Percentiles rank a stretch among this genome's conserved stretches.
Evolutionary conservation across 1,140 invertebrate genomes (phyloP).

Genomic region (Streblospio benedicti): DNA sequence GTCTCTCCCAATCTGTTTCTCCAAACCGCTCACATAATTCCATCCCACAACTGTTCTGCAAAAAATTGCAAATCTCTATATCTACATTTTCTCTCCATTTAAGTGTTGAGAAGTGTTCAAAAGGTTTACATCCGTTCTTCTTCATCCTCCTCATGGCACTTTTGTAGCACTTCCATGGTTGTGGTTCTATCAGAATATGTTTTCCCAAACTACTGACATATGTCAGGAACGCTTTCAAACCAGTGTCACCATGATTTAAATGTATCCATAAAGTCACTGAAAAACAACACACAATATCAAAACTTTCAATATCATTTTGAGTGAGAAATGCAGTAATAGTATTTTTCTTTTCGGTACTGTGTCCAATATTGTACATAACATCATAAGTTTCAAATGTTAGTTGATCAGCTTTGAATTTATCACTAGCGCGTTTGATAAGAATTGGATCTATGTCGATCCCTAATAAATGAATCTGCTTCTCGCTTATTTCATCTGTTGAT

Average conservation of each 20-base stretch:
- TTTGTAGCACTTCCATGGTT: slow-evolving; percentile 71
- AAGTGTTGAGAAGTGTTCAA: slow-evolving; percentile 54
- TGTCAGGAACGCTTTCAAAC: slow-evolving; percentile 46
- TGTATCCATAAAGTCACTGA: slow-evolving; percentile 83
- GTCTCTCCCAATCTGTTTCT: slow-evolving; percentile 5
- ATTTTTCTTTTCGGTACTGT: slow-evolving; percentile 28
- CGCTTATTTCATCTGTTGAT: too few relatives aligned
- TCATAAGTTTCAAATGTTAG: too few relatives aligned
- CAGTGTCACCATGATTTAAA: slow-evolving; percentile 67
- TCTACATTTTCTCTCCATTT: slow-evolving; percentile 52
- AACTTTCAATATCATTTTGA: slow-evolving; percentile 43
- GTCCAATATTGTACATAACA: too few relatives aligned
- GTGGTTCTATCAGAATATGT: slow-evolving; percentile 65
- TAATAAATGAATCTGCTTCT: slow-evolving; percentile 51
- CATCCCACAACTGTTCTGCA: slow-evolving; percentile 31
- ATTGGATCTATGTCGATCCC: slow-evolving; percentile 65
- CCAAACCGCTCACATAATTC: slow-evolving; percentile 1
- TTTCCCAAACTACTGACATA: slow-evolving; percentile 55
- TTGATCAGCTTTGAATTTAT: too few relatives aligned
- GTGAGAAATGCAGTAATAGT: slow-evolving; percentile 9
- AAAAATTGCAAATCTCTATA: slow-evolving; percentile 53
- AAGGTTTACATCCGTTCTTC: slow-evolving; percentile 51
- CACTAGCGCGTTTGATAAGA: slow-evolving; percentile 62
- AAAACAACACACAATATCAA: slow-evolving; percentile 68
- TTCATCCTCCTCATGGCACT: slow-evolving; percentile 62